phyloP scores from a whole-genome alignment of 1,140 invertebrate species.

The Pogonomyrmex barbatus region DNA sequence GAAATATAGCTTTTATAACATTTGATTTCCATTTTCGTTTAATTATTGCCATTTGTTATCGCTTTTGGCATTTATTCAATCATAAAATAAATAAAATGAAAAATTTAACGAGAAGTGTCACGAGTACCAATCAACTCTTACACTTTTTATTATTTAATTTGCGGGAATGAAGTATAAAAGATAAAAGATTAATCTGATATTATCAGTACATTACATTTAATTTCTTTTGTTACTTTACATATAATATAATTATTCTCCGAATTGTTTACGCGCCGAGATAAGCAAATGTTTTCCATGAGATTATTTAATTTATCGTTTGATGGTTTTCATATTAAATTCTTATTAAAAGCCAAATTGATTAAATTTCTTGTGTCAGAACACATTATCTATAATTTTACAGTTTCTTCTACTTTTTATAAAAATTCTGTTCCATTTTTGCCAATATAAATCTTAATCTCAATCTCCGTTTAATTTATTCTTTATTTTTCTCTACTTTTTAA shows the following conservation, averaged over 20 bases:
- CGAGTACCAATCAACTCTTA: not conserved
- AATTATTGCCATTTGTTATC: conserved; percentile 16
- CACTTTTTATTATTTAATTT: conserved; percentile 20
- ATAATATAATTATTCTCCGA: not conserved
- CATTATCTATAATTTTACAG: not conserved
- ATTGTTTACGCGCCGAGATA: not conserved
- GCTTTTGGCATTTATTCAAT: not conserved
- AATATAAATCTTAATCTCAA: too few relatives aligned
- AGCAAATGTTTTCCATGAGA: not conserved
- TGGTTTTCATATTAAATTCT: not conserved
- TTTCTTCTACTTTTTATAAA: not conserved
- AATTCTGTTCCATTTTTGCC: not conserved
- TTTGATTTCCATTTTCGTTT: conserved; percentile 27
- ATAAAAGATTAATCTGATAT: not conserved
- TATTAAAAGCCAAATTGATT: not conserved
- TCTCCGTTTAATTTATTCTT: too few relatives aligned
- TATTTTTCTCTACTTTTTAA: too few relatives aligned
- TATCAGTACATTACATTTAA: not conserved
- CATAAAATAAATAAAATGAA: conserved; percentile 4
- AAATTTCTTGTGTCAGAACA: not conserved
- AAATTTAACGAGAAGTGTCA: not conserved
- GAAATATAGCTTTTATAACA: not conserved
- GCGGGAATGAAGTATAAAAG: not conserved
- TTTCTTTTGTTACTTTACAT: not conserved
- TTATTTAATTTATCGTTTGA: not conserved